Percentiles rank a stretch among this genome's conserved stretches.
These are phyloP conservation scores for Drosophila melanica DNA, from an alignment of 1,140 invertebrate species.

Conservation along the genomic window DNA sequence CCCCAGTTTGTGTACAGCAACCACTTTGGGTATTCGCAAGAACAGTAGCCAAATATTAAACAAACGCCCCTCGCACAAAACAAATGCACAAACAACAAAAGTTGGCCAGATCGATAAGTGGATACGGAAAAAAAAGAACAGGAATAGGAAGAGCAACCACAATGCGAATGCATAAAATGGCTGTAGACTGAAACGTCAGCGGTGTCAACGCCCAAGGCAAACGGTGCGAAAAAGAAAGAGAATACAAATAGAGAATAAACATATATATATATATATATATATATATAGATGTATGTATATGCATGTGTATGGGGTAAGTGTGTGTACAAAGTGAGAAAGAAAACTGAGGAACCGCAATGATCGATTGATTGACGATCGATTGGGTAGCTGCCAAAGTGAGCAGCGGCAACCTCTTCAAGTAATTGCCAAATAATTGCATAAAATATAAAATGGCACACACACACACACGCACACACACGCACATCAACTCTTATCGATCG, in stretches of 20 bases:
- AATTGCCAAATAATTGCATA: slow-evolving; percentile 71
- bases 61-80: slow-evolving; percentile 21
- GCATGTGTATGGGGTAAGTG: slow-evolving; percentile 1
- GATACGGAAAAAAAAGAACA: not conserved
- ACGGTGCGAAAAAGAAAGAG: slow-evolving; percentile 13
- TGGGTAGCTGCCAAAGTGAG: slow-evolving; percentile 22
- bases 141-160: slow-evolving; percentile 1
- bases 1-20: too few species aligned
- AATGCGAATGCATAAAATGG: slow-evolving; percentile 4
- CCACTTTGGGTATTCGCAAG: too few species aligned
- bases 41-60: slow-evolving; percentile 1
- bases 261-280: too few species aligned
- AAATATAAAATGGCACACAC: slow-evolving; percentile 12
- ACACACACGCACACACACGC: slow-evolving; percentile 4
- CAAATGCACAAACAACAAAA: not conserved
- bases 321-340: not conserved
- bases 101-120: not conserved
- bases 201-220: slow-evolving; percentile 42
- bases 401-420: slow-evolving; percentile 43
- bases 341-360: slow-evolving; percentile 48
- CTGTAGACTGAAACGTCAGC: slow-evolving; percentile 14
- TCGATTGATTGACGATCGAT: slow-evolving; percentile 51
- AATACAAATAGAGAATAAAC: too few species aligned
- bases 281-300: not conserved
- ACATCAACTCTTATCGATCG: slow-evolving; percentile 34